Evolutionary conservation across 2,888 invertebrate genomes (phyloP).

Genomic region (Eulithis testata): DNA sequence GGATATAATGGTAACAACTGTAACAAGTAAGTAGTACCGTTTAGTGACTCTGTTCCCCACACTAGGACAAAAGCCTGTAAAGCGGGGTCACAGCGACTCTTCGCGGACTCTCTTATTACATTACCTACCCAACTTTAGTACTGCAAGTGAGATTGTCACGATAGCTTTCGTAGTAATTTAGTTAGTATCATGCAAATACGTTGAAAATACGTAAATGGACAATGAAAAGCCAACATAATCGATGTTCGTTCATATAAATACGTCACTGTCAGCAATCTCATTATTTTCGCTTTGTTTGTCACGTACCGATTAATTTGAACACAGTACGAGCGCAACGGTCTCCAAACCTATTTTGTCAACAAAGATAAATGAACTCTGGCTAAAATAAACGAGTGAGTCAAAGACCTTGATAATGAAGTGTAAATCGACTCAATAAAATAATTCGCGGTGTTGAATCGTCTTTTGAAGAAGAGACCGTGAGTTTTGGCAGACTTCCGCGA

Average conservation of each 20-base stretch:
- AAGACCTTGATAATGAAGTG: constrained; percentile 77
- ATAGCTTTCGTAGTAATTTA: neutral
- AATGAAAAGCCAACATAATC: neutral
- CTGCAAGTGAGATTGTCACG: neutral
- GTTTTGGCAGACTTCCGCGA: constrained; percentile 53
- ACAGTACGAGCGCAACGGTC: constrained; percentile 52
- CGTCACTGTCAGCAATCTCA: constrained; percentile 19
- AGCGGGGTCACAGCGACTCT: too few species aligned
- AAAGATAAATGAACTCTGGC: constrained; percentile 67
- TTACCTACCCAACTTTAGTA: too few species aligned
- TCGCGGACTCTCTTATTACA: too few species aligned
- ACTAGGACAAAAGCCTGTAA: too few species aligned
- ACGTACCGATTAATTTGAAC: constrained; percentile 31
- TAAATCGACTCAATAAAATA: constrained; percentile 66
- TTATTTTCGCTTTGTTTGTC: constrained; percentile 28
- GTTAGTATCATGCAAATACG: neutral
- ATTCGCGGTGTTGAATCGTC: constrained; percentile 55
- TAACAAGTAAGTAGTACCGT: too few species aligned
- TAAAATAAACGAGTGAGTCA: constrained; percentile 72
- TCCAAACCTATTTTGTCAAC: constrained; percentile 60
- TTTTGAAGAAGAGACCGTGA: constrained; percentile 45
- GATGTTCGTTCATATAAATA: constrained; percentile 16
- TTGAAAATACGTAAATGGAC: neutral
- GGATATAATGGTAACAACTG: too few species aligned
- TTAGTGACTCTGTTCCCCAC: too few species aligned